phyloP scores from a whole-genome alignment of 2,113 vertebrate genomes.

The Trinectes maculatus region DNA sequence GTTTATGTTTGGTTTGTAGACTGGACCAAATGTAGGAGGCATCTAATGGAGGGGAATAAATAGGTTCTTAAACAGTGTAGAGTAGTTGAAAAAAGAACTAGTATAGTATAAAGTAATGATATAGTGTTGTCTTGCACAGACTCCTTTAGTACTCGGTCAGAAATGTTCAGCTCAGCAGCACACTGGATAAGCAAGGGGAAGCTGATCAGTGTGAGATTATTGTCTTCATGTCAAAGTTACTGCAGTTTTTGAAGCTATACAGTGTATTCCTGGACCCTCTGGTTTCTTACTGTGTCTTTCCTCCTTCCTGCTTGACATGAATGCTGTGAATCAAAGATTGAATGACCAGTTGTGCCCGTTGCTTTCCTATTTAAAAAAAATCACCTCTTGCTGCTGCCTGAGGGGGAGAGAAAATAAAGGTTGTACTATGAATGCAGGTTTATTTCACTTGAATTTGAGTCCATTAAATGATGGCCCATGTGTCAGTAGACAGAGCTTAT shows the following conservation, averaged over 20 bases:
- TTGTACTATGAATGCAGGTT: conserved; percentile 44
- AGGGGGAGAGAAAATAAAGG: conserved; percentile 17
- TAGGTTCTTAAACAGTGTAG: conserved; percentile 9
- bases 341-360: conserved; percentile 50
- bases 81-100: neutral
- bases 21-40: neutral
- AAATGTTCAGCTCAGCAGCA: conserved; percentile 3
- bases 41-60: conserved; percentile 1
- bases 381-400: conserved; percentile 41
- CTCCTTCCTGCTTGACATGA: neutral
- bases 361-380: conserved; percentile 65
- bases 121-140: neutral
- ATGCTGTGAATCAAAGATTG: conserved; percentile 52
- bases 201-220: conserved; percentile 17
- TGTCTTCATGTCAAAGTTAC: conserved; percentile 17
- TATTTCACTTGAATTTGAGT: conserved; percentile 48
- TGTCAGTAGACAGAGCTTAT: conserved; percentile 38
- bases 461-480: conserved; percentile 40
- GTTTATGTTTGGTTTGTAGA: conserved; percentile 17
- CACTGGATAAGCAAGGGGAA: neutral
- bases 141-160: neutral
- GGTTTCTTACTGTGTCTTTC: neutral
- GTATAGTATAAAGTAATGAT: neutral
- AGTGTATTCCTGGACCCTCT: neutral
- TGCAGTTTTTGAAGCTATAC: conserved; percentile 20